These are phyloP conservation scores for Platysternon megacephalum DNA, from an alignment of 2,113 vertebrate species.

Conservation along the genomic window DNA sequence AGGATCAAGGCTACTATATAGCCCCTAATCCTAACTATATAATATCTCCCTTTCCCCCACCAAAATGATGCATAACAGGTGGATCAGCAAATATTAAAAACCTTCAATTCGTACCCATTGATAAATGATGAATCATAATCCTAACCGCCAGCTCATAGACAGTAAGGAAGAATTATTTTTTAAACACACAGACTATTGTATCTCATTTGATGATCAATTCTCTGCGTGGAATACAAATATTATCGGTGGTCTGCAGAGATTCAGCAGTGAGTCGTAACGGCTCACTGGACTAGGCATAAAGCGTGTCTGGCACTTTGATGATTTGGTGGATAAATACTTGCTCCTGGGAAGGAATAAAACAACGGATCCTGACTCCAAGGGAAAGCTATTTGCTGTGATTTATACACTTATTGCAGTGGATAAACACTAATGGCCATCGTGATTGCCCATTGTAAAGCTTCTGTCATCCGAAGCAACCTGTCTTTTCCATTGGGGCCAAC, in stretches of 20 bases:
- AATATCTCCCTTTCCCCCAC: neutral
- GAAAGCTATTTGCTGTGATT: slow-evolving; percentile 68
- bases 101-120: neutral
- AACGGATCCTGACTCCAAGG: slow-evolving; percentile 44
- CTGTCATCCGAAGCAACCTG: slow-evolving; percentile 53
- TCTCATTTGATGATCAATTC: neutral
- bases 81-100: neutral
- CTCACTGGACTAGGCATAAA: neutral
- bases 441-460: slow-evolving; percentile 49
- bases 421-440: slow-evolving; percentile 44
- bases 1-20: neutral
- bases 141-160: neutral
- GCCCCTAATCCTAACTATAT: rapidly evolving
- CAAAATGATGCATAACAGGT: neutral
- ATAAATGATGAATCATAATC: neutral
- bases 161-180: neutral
- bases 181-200: neutral
- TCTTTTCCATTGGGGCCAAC: slow-evolving; percentile 3
- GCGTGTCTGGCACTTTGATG: neutral
- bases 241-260: neutral
- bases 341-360: slow-evolving; percentile 41
- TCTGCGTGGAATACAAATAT: neutral
- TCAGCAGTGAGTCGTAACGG: neutral
- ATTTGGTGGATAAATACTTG: slow-evolving; percentile 29
- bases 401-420: slow-evolving; percentile 57